phyloP scores from a whole-genome alignment of 1,140 invertebrate species.

The Belonocnema kinseyi region DNA sequence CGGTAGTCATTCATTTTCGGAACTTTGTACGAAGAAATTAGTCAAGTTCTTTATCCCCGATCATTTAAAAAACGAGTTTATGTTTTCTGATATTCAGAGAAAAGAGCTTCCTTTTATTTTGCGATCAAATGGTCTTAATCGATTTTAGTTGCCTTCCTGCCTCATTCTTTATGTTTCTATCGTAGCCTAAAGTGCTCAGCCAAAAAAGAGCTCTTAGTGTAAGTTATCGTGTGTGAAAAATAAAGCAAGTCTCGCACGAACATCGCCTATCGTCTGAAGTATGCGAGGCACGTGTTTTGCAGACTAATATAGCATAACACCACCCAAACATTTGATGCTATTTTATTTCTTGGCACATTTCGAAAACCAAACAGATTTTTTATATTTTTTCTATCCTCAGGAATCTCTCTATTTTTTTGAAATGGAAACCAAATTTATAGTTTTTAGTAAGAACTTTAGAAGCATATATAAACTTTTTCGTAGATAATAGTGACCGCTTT shows the following conservation, averaged over 20 bases:
- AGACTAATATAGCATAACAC: conserved; percentile 49
- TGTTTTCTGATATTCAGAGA: background rate
- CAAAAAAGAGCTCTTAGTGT: background rate
- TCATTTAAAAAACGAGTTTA: background rate
- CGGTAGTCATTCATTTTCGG: no score
- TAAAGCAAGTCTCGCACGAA: background rate
- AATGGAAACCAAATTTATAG: no score
- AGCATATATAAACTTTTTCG: no score
- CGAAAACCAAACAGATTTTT: background rate
- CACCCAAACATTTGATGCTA: conserved; percentile 48
- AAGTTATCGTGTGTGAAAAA: background rate
- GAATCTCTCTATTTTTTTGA: no score
- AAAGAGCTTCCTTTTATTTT: background rate
- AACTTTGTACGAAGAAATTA: no score
- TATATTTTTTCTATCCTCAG: background rate
- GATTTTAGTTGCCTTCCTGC: background rate
- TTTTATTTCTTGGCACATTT: conserved; percentile 19
- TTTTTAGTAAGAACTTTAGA: no score
- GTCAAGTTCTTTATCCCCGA: no score
- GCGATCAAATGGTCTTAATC: background rate
- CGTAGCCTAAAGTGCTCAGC: background rate
- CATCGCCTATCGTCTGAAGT: conserved; percentile 38
- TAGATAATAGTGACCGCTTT: no score
- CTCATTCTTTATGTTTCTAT: background rate
- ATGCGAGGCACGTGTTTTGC: conserved; percentile 48